Evolutionary conservation across 2,888 invertebrate genomes (phyloP).

Genomic region (Pemphredon lugubris): DNA sequence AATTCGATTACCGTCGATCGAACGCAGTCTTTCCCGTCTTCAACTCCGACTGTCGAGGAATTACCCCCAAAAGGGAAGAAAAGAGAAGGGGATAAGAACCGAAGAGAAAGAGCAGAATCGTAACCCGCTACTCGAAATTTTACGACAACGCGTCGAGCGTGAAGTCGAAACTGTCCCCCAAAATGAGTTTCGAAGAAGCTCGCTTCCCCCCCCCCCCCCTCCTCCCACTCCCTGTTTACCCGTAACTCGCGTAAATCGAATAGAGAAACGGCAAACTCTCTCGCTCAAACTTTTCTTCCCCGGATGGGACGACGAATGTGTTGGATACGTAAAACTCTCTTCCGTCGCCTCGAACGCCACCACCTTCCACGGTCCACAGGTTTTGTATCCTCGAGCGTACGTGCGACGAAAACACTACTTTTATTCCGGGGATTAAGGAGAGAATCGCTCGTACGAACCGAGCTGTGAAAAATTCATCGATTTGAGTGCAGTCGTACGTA

Average conservation of each 20-base stretch:
- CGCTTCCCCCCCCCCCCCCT: too few species aligned
- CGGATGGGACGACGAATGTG: neutral
- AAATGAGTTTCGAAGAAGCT: conserved; percentile 32
- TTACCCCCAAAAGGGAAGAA: too few species aligned
- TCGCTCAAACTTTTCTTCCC: neutral
- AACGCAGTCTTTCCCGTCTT: too few species aligned
- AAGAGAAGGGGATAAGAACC: too few species aligned
- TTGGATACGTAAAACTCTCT: neutral
- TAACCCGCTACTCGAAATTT: conserved; percentile 3
- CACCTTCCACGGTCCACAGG: too few species aligned
- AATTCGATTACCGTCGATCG: too few species aligned
- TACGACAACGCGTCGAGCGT: too few species aligned
- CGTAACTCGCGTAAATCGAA: conserved; percentile 39
- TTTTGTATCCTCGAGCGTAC: too few species aligned
- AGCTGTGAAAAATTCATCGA: neutral
- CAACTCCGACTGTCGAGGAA: too few species aligned
- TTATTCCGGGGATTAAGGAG: neutral
- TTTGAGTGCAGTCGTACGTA: too few species aligned
- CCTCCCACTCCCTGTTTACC: conserved; percentile 22
- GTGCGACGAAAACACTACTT: neutral
- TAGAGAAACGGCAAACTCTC: conserved; percentile 23
- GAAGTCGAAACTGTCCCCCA: conserved; percentile 1
- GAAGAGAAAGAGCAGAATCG: too few species aligned
- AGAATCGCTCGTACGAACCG: neutral
- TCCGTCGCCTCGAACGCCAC: too few species aligned